Conservation (phyloP, 2,113 vertebrate species). For the Tringa solitaria region DNA sequence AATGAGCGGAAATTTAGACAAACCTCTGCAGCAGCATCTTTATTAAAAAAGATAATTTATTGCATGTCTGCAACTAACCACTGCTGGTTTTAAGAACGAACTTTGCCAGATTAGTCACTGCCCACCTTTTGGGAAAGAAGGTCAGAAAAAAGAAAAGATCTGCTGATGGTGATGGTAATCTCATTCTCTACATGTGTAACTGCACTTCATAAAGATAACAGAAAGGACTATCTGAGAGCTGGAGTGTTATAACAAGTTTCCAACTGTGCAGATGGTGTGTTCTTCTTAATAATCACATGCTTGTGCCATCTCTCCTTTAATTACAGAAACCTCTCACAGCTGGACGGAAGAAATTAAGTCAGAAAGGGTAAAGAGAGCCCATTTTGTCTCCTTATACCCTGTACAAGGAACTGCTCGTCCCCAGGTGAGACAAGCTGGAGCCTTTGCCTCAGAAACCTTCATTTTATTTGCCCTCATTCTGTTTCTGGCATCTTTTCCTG, state of each 20-base stretch:
- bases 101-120: neutral
- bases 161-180: neutral
- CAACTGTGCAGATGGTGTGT: constrained; percentile 29
- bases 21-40: neutral
- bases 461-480: neutral
- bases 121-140: neutral
- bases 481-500: neutral
- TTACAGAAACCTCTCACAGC: constrained; percentile 46
- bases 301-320: constrained; percentile 33
- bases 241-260: constrained; percentile 40
- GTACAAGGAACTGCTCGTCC: neutral
- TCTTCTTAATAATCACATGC: constrained; percentile 30
- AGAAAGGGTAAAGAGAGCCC: constrained; percentile 15
- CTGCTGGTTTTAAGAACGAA: neutral
- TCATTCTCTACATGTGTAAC: neutral
- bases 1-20: neutral
- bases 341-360: constrained; percentile 24
- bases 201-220: constrained; percentile 18
- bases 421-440: neutral
- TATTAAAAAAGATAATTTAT: neutral
- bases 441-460: neutral
- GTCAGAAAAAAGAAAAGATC: neutral
- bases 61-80: neutral
- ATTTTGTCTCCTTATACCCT: neutral
- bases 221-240: neutral